Evolutionary conservation across 2,113 vertebrate genomes (phyloP).

Genomic region (Rhynchomys soricoides): DNA sequence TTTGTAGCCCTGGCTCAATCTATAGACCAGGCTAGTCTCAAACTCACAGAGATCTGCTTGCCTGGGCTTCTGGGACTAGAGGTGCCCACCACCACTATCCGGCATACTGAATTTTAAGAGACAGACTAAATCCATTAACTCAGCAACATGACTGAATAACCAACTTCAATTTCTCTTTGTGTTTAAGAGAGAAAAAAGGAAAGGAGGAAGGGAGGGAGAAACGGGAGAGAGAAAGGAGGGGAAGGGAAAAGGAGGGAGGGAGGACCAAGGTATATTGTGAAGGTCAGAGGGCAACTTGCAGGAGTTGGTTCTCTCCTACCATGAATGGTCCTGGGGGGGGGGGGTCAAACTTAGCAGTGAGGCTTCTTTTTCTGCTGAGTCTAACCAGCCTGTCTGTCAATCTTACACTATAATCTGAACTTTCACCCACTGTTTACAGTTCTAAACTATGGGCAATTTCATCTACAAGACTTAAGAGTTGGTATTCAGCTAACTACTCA

Average conservation of each 20-base stretch:
- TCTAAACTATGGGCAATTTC: conserved; percentile 38
- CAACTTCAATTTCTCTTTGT: not conserved
- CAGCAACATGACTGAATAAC: conserved; percentile 46
- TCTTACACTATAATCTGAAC: conserved; percentile 19
- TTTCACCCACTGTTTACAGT: conserved; percentile 6
- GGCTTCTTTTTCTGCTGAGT: not conserved
- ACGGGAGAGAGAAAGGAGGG: too few species aligned
- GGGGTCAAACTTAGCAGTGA: not conserved
- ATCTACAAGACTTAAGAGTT: not conserved
- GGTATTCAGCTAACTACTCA: not conserved
- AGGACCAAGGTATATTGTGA: not conserved
- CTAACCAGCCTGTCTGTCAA: not conserved
- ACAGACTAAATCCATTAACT: conserved; percentile 18
- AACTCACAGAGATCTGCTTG: not conserved
- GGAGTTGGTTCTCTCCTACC: not conserved
- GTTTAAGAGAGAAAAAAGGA: not conserved
- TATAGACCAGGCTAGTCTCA: not conserved
- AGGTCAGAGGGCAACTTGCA: not conserved
- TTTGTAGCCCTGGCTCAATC: not conserved
- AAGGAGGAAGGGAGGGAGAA: not conserved
- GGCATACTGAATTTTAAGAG: not conserved
- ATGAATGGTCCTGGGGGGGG: not conserved
- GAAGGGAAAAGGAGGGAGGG: too few species aligned
- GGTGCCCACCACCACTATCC: not conserved
- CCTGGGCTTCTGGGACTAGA: not conserved